Evolutionary conservation across 2,888 invertebrate species (phyloP).

Genomic region (Rhabditoides inermis): DNA sequence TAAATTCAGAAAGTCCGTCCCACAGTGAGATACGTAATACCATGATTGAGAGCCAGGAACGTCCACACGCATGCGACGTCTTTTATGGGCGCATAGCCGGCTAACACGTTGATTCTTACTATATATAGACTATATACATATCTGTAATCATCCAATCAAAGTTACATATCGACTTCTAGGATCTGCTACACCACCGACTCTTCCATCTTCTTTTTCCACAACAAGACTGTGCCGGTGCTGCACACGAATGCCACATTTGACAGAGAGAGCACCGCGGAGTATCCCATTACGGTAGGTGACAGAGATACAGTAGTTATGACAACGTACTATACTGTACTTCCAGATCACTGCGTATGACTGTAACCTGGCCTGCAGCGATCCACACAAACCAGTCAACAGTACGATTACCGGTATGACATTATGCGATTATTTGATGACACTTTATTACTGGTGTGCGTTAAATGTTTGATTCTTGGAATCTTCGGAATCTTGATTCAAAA

Average conservation of each 20-base stretch:
- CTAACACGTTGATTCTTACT: too few species aligned
- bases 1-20: too few species aligned
- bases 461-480: too few species aligned
- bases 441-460: too few species aligned
- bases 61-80: too few species aligned
- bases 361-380: conserved; percentile 24
- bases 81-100: too few species aligned
- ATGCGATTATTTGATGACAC: too few species aligned
- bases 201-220: conserved; percentile 22
- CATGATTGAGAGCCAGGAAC: too few species aligned
- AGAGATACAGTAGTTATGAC: neutral
- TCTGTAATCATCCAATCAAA: neutral
- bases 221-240: conserved; percentile 21
- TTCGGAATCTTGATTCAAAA: too few species aligned
- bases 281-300: conserved; percentile 17
- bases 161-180: conserved; percentile 1
- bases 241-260: conserved; percentile 28
- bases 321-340: neutral
- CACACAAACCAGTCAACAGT: conserved; percentile 21
- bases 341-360: conserved; percentile 30
- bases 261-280: conserved; percentile 23
- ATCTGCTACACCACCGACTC: conserved; percentile 26
- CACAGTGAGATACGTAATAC: too few species aligned
- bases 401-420: conserved; percentile 18
- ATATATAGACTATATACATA: too few species aligned